Base-by-base conservation (phyloP, 2,797 vertebrate genomes). In the Brachyalestes nurse region DNA sequence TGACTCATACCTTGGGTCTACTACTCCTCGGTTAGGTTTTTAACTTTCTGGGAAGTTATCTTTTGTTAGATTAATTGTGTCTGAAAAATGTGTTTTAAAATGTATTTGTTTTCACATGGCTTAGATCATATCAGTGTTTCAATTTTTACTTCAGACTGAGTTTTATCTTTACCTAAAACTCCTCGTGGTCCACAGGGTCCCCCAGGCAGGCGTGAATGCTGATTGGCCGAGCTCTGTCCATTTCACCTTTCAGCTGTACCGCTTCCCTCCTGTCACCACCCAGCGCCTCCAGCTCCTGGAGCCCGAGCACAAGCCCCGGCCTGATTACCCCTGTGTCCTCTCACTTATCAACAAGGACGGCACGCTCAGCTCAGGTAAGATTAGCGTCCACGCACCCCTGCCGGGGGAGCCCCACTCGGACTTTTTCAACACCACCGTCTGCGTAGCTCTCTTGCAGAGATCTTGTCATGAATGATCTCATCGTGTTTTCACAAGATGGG, bases 191-290 rank as follows among this genome's bases (percentile, higher is more conserved):
- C 74, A 2, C 77, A 99, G 97, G 88, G 72, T 90, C 21, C 83
- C 90, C n/a, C 86, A 86, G 77, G 87, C 88, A 0, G 71, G 87
- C 0, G 6, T 70, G 1, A 85, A 84, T 25, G 70, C 84, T 0
- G 90, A 85, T 0, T 96, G 95, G 95, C 97, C 96, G 0, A 85
- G 83, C 58, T 95, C 91, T 6, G 72, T 99, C 88, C 95, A 96
- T 87, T 93, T 99, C 91, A 99, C 96, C 80, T 97, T 99, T 94
- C 98, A 99, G 94, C 96, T 99, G 85, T 99, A 99, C 87, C 96
- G 96, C 9, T 98, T 99, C 70, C 95, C 95, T 0, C 95, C 95
- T 0, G 90, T 94, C 75, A 96, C 93, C 2, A 96, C 96, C 0
- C 94, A 96, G 0, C 93, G 92, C 7, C 92, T 99, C 76, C 93